Evolutionary conservation across 1,140 invertebrate genomes (phyloP), one percentile per base, ranked within the genome.

Genomic region (Calephelis nemesis): DNA sequence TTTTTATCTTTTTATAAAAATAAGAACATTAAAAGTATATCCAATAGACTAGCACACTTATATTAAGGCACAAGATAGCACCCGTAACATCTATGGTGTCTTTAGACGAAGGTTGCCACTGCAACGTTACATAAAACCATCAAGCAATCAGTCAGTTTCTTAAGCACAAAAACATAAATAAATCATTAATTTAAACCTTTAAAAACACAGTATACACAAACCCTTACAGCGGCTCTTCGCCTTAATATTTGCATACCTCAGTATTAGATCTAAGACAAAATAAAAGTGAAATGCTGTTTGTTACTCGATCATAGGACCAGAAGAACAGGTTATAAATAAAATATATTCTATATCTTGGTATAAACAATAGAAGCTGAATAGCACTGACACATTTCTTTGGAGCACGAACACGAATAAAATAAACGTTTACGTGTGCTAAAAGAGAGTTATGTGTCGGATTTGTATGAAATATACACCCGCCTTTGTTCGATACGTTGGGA

Each of bases 381-480:
- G 65, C 54, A 65, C 50, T 69, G 71, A 72, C 71, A 66, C 67
- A 66, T 68, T 72, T 72, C 62, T 68, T 72, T 72, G 42, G 67
- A 63, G 42, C 47, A 60, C 54, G 58, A 47, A 71, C 65, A 67
- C 54, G 65, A 67, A 54, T 58, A 58, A 67, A 67, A 67, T 67
- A 60, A 60, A 60, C 39, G 54, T 60, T 60, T 39, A 60, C 54
- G 54, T 60, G 39, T 60, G 40, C 58, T 30, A 60, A 40, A 60
- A 7, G 58, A 58, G 54, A 60, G 58, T 60, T 60, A 60, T 60
- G 39, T 60, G 58, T 60, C 39, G 58, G 58, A 60, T 60, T 60
- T 42, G 58, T 60, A 60, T 60, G 58, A 60, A 60, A 60, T 60
- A 60, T 60, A 40, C 40, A 60, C 58, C 58, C 58, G 58, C 58